phyloP scores from a whole-genome alignment of 2,888 invertebrate species.

The Hololepta plana region DNA sequence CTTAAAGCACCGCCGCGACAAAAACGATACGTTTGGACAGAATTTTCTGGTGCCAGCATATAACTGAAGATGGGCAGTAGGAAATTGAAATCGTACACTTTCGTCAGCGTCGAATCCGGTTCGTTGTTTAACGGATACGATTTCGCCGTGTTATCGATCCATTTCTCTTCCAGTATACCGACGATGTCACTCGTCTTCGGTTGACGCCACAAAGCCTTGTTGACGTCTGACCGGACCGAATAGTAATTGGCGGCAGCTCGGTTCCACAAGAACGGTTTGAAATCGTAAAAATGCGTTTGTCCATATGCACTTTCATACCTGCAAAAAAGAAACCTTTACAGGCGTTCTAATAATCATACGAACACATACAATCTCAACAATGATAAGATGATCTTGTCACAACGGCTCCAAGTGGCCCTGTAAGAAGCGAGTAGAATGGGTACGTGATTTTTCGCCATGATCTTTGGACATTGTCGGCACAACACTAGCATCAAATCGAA shows the following conservation, averaged over 20 bases:
- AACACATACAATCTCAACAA: slow-evolving; percentile 49
- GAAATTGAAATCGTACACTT: slow-evolving; percentile 68
- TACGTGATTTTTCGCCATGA: slow-evolving; percentile 50
- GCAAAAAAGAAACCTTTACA: slow-evolving; percentile 7
- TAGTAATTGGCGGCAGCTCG: slow-evolving; percentile 63
- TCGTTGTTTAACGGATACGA: slow-evolving; percentile 38
- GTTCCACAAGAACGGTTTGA: slow-evolving; percentile 68
- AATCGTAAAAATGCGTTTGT: slow-evolving; percentile 21
- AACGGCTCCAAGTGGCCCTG: slow-evolving; percentile 45
- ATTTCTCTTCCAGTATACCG: slow-evolving; percentile 46
- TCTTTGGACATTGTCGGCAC: slow-evolving; percentile 39
- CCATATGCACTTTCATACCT: slow-evolving; percentile 19
- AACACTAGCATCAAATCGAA: slow-evolving; percentile 45
- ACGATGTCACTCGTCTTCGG: slow-evolving; percentile 56
- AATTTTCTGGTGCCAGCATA: slow-evolving; percentile 54
- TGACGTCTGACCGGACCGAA: slow-evolving; percentile 39
- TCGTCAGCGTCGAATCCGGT: slow-evolving; percentile 11
- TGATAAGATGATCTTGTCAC: slow-evolving; percentile 51
- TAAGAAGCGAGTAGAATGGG: slow-evolving; percentile 65
- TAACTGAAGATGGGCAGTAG: slow-evolving; percentile 59
- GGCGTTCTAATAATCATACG: slow-evolving; percentile 12
- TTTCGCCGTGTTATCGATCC: slow-evolving; percentile 44
- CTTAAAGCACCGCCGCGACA: slow-evolving; percentile 52
- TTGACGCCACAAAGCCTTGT: slow-evolving; percentile 46
- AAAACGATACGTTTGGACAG: slow-evolving; percentile 52